Conservation (phyloP, 2,113 vertebrate species). For the Crotalus helleri region DNA sequence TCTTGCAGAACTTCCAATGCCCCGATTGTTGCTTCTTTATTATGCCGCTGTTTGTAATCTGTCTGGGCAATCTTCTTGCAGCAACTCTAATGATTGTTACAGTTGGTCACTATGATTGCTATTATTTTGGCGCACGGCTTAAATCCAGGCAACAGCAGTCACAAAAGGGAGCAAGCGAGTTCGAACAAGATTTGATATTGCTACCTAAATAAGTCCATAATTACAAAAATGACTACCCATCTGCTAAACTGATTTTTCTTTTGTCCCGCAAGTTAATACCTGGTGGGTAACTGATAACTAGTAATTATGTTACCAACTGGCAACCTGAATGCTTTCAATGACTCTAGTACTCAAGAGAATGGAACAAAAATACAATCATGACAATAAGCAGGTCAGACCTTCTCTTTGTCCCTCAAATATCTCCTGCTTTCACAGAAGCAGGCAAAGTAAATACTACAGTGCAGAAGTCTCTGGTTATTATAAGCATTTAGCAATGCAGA, state of each 20-base stretch:
- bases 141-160: neutral
- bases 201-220: neutral
- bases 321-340: conserved; percentile 9
- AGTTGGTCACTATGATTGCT: neutral
- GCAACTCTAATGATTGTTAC: neutral
- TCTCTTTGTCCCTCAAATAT: neutral
- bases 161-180: neutral
- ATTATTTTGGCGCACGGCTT: neutral
- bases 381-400: neutral
- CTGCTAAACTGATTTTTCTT: neutral
- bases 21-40: neutral
- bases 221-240: neutral
- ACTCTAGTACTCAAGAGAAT: neutral
- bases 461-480: neutral
- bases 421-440: neutral
- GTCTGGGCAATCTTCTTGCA: neutral
- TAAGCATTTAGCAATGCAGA: neutral
- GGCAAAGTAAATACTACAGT: neutral
- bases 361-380: neutral
- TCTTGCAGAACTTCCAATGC: neutral
- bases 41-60: neutral
- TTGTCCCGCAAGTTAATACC: neutral
- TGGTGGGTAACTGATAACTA: neutral
- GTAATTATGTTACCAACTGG: conserved; percentile 25
- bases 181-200: neutral